Base-by-base conservation (phyloP, 2,888 invertebrate genomes). In the Serrognathus titanus region DNA sequence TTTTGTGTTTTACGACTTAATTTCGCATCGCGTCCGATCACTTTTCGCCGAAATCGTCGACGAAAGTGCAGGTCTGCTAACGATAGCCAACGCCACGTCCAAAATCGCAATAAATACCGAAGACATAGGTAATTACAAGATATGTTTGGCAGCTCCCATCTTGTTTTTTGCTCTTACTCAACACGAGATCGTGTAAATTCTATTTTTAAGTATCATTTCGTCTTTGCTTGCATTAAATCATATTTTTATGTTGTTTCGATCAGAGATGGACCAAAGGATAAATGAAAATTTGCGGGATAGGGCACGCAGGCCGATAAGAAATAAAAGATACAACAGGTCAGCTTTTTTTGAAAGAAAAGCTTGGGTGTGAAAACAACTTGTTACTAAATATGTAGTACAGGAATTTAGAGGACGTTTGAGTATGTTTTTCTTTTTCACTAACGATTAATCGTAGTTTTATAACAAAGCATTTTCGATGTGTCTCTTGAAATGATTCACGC, bases 311-410 rank as follows among this genome's bases (percentile, higher is more conserved):
- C 87, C 88, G 53, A 82, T 88, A 64, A 82, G 88, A 72, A 88
- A 84, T 81, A 85, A 87, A 70, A 81, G 87, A 71, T 85, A 86
- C 75, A 87, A 84, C 80, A 84, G 87, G 87, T 88, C 76, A 79
- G 84, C 45, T 51, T 43, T 43, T 43, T 13, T 43, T 10, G 4
- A 31, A 31, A 31, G 24, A 31, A 43, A 43, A 43, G 43, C 43
- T 43, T 43, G 10, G 20, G 43, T 43, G 43, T 43, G 43, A 43
- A 43, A 43, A 43, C 43, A 43, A 43, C 43, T 43, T 43, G 40
- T 11, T 40, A 43, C 12, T 9, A 11, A 11, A 43, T 43, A 11
- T 16, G 43, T 43, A 11, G 20, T 43, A 11, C 11, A 13, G 43
- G 43, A 43, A 43, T 11, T 43, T 43, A 43, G 11, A 43, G n/a